Percentiles rank a stretch among this genome's conserved stretches.
These are phyloP conservation scores for Neoascia interrupta DNA, from an alignment of 2,888 invertebrate genomes.

Conservation along the genomic window DNA sequence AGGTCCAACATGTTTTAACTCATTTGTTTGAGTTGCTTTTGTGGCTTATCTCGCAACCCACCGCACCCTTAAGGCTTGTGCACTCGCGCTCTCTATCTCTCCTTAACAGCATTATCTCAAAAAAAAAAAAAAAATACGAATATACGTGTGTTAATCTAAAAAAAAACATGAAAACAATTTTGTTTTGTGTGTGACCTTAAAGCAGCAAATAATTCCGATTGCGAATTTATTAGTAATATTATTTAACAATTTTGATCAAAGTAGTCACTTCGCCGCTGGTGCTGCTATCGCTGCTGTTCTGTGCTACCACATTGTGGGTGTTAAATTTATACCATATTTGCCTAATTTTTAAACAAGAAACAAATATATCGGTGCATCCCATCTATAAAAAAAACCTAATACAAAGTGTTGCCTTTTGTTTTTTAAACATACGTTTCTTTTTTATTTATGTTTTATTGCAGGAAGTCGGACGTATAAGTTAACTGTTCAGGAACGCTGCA, in stretches of 20 bases:
- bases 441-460: slow-evolving; percentile 69
- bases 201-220: slow-evolving; percentile 56
- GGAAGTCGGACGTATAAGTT: slow-evolving; percentile 37
- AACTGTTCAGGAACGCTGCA: slow-evolving; percentile 26
- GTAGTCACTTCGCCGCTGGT: slow-evolving; percentile 26
- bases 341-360: slow-evolving; percentile 12
- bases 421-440: slow-evolving; percentile 66
- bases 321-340: slow-evolving; percentile 14
- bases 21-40: slow-evolving; percentile 52
- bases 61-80: slow-evolving; percentile 43
- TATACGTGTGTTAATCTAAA: slow-evolving; percentile 51
- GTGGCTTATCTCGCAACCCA: slow-evolving; percentile 54
- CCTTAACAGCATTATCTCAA: slow-evolving; percentile 48
- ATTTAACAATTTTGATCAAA: slow-evolving; percentile 44
- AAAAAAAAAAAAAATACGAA: too few species aligned
- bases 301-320: too few species aligned
- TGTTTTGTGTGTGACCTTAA: slow-evolving; percentile 55
- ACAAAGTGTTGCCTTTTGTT: slow-evolving; percentile 67
- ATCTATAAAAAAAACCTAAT: slow-evolving; percentile 44
- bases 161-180: slow-evolving; percentile 26
- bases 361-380: slow-evolving; percentile 55
- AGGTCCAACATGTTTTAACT: slow-evolving; percentile 31
- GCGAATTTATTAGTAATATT: slow-evolving; percentile 51
- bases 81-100: slow-evolving; percentile 52
- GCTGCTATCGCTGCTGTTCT: slow-evolving; percentile 37